phyloP scores from a whole-genome alignment of 1,140 invertebrate genomes.

The Nephotettix cincticeps region DNA sequence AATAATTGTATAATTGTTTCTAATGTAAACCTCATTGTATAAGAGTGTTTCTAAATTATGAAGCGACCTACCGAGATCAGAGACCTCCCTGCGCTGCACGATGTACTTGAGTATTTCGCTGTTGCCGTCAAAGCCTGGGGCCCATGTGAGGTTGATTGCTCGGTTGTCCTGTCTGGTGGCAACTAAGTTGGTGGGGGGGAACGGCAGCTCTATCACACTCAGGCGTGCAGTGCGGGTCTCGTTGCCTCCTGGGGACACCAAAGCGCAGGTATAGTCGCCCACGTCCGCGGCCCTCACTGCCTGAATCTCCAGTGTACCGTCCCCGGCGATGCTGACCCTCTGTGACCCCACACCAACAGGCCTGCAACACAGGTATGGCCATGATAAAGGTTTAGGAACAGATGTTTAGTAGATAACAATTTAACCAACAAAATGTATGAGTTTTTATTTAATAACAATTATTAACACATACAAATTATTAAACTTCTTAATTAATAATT shows the following conservation, averaged over 20 bases:
- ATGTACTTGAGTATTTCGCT: slow-evolving; percentile 92
- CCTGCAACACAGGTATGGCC: too few species aligned
- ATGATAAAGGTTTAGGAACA: too few species aligned
- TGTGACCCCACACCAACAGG: slow-evolving; percentile 50
- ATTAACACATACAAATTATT: too few species aligned
- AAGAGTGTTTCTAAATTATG: not conserved
- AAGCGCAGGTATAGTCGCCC: slow-evolving; percentile 78
- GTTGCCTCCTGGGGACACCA: slow-evolving; percentile 86
- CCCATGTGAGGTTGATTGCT: slow-evolving; percentile 91
- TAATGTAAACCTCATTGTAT: too few species aligned
- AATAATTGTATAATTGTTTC: too few species aligned
- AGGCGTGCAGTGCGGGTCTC: slow-evolving; percentile 82
- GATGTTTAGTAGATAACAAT: too few species aligned
- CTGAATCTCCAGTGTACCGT: slow-evolving; percentile 77
- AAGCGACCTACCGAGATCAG: slow-evolving; percentile 66
- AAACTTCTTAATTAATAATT: too few species aligned
- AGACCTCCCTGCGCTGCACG: slow-evolving; percentile 86
- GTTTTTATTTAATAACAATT: too few species aligned
- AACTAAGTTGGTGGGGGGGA: slow-evolving; percentile 82
- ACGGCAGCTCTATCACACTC: slow-evolving; percentile 91
- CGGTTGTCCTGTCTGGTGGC: slow-evolving; percentile 64
- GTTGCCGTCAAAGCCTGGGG: slow-evolving; percentile 94
- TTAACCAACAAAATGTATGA: too few species aligned
- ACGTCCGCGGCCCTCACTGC: slow-evolving; percentile 81
- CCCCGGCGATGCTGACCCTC: slow-evolving; percentile 67